These are phyloP conservation scores for Aphelinus certus DNA, from an alignment of 1,140 invertebrate species.

Conservation along the genomic window DNA sequence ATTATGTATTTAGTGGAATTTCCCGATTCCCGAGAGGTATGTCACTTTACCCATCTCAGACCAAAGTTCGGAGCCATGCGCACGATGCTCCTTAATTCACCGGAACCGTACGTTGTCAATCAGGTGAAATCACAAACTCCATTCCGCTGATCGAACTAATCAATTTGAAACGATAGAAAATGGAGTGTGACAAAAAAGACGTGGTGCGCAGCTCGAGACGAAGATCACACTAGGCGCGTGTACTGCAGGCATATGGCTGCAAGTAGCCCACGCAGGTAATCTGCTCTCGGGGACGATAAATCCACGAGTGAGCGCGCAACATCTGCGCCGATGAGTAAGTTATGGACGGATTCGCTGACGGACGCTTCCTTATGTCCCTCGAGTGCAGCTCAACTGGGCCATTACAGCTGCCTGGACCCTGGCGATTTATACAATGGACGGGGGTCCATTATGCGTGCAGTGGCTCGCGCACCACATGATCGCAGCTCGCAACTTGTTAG, in stretches of 20 bases:
- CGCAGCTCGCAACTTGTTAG: slow-evolving; percentile 26
- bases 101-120: too few relatives aligned
- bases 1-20: too few relatives aligned
- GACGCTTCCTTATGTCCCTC: slow-evolving; percentile 41
- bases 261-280: slow-evolving; percentile 39
- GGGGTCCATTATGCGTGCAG: neutral
- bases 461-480: neutral
- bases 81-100: too few relatives aligned
- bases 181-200: too few relatives aligned
- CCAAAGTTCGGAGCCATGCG: too few relatives aligned
- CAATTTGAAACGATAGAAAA: too few relatives aligned
- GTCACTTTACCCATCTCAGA: too few relatives aligned
- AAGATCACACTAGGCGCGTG: slow-evolving; percentile 48
- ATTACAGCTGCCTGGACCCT: slow-evolving; percentile 27
- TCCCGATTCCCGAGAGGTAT: too few relatives aligned
- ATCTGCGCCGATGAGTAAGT: slow-evolving; percentile 48
- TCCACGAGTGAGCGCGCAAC: slow-evolving; percentile 44
- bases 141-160: too few relatives aligned
- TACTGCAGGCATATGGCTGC: neutral
- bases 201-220: slow-evolving; percentile 43
- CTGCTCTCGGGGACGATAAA: slow-evolving; percentile 46
- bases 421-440: slow-evolving; percentile 27
- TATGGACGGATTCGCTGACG: slow-evolving; percentile 48
- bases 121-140: too few relatives aligned
- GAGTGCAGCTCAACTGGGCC: neutral